Conservation (phyloP, 2,888 invertebrate species). For the Hirudinaria manillensis region DNA sequence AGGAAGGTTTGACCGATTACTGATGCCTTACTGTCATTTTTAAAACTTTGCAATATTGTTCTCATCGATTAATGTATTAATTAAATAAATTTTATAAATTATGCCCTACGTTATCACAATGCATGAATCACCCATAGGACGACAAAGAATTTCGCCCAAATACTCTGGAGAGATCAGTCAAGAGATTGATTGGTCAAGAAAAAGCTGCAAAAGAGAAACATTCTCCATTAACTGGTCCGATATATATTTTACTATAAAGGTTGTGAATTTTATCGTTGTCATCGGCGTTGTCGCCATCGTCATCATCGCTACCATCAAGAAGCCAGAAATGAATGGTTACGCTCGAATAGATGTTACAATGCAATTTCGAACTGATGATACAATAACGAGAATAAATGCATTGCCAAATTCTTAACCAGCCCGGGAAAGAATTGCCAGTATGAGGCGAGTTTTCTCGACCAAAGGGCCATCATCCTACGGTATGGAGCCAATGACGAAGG, state of each 20-base stretch:
- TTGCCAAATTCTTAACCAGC: background rate
- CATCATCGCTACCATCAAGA: background rate
- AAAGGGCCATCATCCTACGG: conserved; percentile 13
- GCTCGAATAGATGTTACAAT: too few relatives aligned
- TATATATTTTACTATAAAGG: background rate
- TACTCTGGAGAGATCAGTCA: too few relatives aligned
- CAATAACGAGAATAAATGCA: too few relatives aligned
- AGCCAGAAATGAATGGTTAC: too few relatives aligned
- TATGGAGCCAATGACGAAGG: background rate
- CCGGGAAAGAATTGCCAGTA: conserved; percentile 29
- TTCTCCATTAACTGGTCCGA: too few relatives aligned
- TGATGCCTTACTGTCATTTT: too few relatives aligned
- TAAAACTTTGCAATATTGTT: background rate
- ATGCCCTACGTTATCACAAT: background rate
- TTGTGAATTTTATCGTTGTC: background rate
- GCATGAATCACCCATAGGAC: background rate
- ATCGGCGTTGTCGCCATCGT: background rate
- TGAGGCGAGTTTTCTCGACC: conserved; percentile 29
- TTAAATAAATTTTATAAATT: background rate
- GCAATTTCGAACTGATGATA: too few relatives aligned
- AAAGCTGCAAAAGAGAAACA: too few relatives aligned
- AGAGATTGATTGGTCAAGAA: too few relatives aligned
- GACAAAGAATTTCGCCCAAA: too few relatives aligned
- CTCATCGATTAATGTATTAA: background rate
- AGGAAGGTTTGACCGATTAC: conserved; percentile 43